Evolutionary conservation across 2,888 invertebrate species (phyloP).

Genomic region (Eupithecia exiguata): DNA sequence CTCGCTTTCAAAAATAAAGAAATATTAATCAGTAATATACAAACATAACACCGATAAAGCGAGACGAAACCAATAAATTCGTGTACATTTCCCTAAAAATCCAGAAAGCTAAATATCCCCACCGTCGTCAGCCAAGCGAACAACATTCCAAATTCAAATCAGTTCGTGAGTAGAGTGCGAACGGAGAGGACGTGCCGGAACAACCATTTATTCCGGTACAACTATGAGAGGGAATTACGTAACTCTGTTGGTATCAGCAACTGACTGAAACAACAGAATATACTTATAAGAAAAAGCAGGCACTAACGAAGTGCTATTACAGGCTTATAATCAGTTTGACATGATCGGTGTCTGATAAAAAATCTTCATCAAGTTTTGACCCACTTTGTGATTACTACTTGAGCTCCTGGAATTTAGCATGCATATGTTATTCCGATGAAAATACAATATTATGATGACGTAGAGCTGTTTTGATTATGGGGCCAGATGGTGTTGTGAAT

Average conservation of each 20-base stretch:
- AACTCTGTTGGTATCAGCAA: neutral
- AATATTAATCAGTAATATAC: slow-evolving; percentile 24
- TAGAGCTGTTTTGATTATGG: too few relatives aligned
- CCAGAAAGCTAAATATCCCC: slow-evolving; percentile 56
- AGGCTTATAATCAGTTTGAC: too few relatives aligned
- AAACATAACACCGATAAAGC: slow-evolving; percentile 40
- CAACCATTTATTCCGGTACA: slow-evolving; percentile 76
- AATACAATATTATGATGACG: neutral
- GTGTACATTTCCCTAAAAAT: slow-evolving; percentile 38
- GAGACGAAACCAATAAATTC: slow-evolving; percentile 28
- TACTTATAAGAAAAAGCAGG: neutral
- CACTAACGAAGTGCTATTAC: neutral
- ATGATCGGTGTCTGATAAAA: too few relatives aligned
- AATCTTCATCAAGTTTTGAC: too few relatives aligned
- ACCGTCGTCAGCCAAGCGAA: slow-evolving; percentile 61
- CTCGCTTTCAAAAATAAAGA: neutral
- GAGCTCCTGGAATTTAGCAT: neutral
- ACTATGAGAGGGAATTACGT: slow-evolving; percentile 45
- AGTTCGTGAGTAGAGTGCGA: slow-evolving; percentile 78
- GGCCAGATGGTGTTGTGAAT: too few relatives aligned
- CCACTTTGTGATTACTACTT: neutral
- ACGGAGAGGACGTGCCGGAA: slow-evolving; percentile 72
- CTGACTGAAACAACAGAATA: neutral
- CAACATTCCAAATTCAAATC: slow-evolving; percentile 80
- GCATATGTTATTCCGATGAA: neutral